Conservation (phyloP, 2,888 invertebrate genomes). For the Gibbula magus region DNA sequence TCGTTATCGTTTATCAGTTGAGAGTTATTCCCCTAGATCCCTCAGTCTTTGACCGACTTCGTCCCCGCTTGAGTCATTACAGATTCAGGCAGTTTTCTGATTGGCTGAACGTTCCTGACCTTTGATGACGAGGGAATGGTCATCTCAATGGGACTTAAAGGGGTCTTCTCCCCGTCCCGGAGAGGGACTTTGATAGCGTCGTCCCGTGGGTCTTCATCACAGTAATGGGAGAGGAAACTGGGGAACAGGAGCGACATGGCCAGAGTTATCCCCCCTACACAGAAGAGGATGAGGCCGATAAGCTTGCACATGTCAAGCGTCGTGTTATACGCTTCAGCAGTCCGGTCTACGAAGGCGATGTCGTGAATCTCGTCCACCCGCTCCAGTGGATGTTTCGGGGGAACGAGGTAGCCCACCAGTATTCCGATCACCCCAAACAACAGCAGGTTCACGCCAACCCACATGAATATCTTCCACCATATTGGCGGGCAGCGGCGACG, state of each 20-base stretch:
- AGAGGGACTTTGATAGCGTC: slow-evolving; percentile 61
- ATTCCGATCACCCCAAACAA: slow-evolving; percentile 76
- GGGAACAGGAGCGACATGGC: slow-evolving; percentile 76
- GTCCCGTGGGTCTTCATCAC: slow-evolving; percentile 68
- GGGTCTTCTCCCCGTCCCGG: slow-evolving; percentile 58
- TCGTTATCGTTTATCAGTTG: neutral
- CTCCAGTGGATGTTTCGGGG: slow-evolving; percentile 63
- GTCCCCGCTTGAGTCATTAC: slow-evolving; percentile 59
- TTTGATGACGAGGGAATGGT: slow-evolving; percentile 72
- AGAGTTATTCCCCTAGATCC: neutral
- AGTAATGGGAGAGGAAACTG: slow-evolving; percentile 75
- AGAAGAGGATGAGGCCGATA: slow-evolving; percentile 77
- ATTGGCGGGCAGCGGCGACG: slow-evolving; percentile 69
- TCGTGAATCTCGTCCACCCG: slow-evolving; percentile 70
- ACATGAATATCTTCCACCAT: slow-evolving; percentile 76
- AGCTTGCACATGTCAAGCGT: slow-evolving; percentile 77
- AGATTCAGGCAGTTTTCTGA: slow-evolving; percentile 61
- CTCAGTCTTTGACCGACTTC: slow-evolving; percentile 19
- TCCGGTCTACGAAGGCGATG: slow-evolving; percentile 67
- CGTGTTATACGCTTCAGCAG: slow-evolving; percentile 75
- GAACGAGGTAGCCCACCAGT: slow-evolving; percentile 77
- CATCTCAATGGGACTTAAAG: slow-evolving; percentile 67
- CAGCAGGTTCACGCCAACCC: slow-evolving; percentile 76
- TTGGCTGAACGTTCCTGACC: slow-evolving; percentile 73
- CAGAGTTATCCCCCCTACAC: slow-evolving; percentile 76